Evolutionary conservation across 2,113 vertebrate genomes (phyloP), one percentile per base, ranked within the genome.

Genomic region (Eonycteris spelaea): DNA sequence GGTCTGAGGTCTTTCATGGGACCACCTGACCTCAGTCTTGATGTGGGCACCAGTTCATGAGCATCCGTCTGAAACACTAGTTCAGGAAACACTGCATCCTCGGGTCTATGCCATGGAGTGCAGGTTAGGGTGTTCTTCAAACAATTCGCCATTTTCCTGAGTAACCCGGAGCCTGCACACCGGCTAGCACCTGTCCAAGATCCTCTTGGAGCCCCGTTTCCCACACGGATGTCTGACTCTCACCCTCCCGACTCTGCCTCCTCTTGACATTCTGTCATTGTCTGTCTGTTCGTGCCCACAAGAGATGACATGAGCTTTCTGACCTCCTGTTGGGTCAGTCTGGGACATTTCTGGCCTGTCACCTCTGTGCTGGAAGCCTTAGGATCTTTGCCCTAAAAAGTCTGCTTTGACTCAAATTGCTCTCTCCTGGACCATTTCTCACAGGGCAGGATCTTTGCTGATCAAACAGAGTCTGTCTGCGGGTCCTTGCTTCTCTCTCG

Each of bases 341-440:
- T 48, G 4, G 7, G 6, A 30, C 26, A 16, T 11, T 55, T 84
- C 9, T 57, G 35, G 35, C 15, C 11, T 79, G 40, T 61, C 16
- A 2, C 0, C 2, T 53, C 18, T 77, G 24, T 15, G n/a, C 26
- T 59, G 13, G 28, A 13, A 22, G 6, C 2, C 9, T 33, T n/a
- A 1, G 6, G 0, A 3, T 16, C 2, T 55, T 26, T 33, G 21
- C 9, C 2, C 0, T 14, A 12, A 35, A 11, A 1, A 3, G 10
- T 26, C 14, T 3, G 1, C 68, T 59, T 67, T 16, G 4, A 63
- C 19, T 38, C 22, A 15, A 26, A n/a, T 35, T 5, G 38, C 4
- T 30, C 40, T 43, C 24, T 12, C 5, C 55, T 70, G n/a, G 26
- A 63, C 3, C 21, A 26, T 78, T 61, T 68, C 4, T 13, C 3